These are phyloP conservation scores for Talpa occidentalis DNA, from an alignment of 2,113 vertebrate genomes.

Conservation along the genomic window DNA sequence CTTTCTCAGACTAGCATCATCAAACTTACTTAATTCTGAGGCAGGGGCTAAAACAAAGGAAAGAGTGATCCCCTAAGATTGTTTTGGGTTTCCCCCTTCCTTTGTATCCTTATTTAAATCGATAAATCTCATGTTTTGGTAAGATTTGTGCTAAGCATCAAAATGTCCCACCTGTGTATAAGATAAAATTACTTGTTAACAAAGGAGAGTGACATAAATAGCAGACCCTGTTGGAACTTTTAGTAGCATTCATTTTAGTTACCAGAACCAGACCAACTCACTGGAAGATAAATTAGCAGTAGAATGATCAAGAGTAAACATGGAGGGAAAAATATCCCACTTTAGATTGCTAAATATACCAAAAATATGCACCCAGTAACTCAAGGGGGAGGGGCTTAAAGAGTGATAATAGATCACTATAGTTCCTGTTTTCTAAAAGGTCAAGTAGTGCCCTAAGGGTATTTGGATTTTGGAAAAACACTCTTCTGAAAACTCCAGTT, in stretches of 20 bases:
- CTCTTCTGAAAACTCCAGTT: not conserved
- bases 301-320: not conserved
- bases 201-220: not conserved
- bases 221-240: not conserved
- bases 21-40: not conserved
- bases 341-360: not conserved
- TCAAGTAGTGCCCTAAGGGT: not conserved
- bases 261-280: not conserved
- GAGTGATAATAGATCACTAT: not conserved
- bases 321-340: not conserved
- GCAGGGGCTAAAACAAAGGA: slow-evolving; percentile 3
- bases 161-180: not conserved
- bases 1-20: not conserved
- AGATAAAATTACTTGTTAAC: not conserved
- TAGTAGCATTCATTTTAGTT: too few species aligned
- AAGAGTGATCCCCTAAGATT: not conserved
- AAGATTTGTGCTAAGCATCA: not conserved
- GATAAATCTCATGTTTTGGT: not conserved
- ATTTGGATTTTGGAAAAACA: slow-evolving; percentile 4
- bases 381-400: not conserved
- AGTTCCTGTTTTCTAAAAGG: not conserved
- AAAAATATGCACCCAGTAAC: not conserved
- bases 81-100: not conserved
- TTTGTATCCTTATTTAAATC: not conserved
- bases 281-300: not conserved